Evolutionary conservation across 2,888 invertebrate genomes (phyloP), one percentile per base, ranked within the genome.

Genomic region (Agrenia bidenticulata): DNA sequence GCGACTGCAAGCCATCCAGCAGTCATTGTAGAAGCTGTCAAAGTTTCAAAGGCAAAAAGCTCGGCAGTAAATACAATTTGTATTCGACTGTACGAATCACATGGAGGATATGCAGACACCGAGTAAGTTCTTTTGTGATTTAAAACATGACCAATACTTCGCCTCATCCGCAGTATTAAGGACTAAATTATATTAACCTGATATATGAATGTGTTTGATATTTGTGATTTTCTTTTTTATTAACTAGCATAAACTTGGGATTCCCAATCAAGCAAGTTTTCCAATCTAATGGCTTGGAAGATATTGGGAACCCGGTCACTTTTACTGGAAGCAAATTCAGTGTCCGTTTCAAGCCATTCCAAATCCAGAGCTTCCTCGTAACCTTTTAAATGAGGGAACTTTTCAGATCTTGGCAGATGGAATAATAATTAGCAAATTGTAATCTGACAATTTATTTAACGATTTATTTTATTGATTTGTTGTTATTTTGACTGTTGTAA

Each of bases 1-100:
- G 67, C 71, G 1, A 37, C 45, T 0, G 54, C 65, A 1, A 58
- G 60, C 19, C 54, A 66, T 41, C 50, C 65, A 23, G 64, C 68
- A 1, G 69, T 74, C 11, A 54, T 72, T 2, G 70, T 74, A 13
- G 74, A 70, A 61, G 74, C 74, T 21, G 69, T 70, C n/a, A 74
- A 74, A 56, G 64, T 64, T 1, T 68, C 68, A 11, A 57, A 61
- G 42, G 13, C 39, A 4, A 2, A 24, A 15, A 51, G 51, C 51
- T 67, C 68, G 9, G 24, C 49, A 1, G n/a, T 58, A 1, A 50
- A 56, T 17, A 66, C 69, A n/a, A 54, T 69, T 49, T 63, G 65
- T 23, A 42, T 74, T 24, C 73, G 74, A 1, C 32, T 70, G 19
- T 74, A 72, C 56, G 74, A 74, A 37, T 39, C 66, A 9, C 53